These are phyloP conservation scores for Oreocharis arfaki DNA, from an alignment of 2,113 vertebrate species.

Conservation along the genomic window DNA sequence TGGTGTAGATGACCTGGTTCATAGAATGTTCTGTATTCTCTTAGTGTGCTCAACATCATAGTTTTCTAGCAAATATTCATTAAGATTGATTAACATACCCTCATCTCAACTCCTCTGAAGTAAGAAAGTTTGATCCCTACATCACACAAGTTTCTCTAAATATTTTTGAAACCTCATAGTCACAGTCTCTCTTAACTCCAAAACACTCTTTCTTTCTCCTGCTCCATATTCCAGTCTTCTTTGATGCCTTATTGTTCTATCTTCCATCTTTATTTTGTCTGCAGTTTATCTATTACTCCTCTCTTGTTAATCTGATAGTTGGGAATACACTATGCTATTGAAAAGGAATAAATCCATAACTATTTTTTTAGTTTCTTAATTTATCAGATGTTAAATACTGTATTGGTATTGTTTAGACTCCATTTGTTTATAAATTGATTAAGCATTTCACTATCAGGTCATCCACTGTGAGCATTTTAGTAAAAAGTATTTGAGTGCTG, in stretches of 20 bases:
- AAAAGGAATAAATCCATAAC: background rate
- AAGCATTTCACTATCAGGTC: background rate
- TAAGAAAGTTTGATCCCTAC: background rate
- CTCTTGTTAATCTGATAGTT: background rate
- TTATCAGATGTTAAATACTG: background rate
- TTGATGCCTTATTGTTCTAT: background rate
- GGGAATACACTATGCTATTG: background rate
- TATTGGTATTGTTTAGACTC: background rate
- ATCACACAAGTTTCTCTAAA: background rate
- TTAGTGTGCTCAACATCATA: background rate
- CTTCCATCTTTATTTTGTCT: background rate
- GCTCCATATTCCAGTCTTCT: background rate
- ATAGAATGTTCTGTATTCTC: background rate
- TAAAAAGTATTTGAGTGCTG: background rate
- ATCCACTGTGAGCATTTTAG: background rate
- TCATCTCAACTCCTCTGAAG: background rate
- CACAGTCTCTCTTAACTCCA: background rate
- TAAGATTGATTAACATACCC: background rate
- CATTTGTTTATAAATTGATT: background rate
- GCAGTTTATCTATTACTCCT: background rate
- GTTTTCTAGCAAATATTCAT: background rate
- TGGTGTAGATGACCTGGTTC: background rate
- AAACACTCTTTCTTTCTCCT: background rate
- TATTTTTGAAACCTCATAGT: background rate
- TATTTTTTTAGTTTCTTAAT: background rate